Evolutionary conservation across 1,140 invertebrate genomes (phyloP).

Genomic region (Cherax quadricarinatus): DNA sequence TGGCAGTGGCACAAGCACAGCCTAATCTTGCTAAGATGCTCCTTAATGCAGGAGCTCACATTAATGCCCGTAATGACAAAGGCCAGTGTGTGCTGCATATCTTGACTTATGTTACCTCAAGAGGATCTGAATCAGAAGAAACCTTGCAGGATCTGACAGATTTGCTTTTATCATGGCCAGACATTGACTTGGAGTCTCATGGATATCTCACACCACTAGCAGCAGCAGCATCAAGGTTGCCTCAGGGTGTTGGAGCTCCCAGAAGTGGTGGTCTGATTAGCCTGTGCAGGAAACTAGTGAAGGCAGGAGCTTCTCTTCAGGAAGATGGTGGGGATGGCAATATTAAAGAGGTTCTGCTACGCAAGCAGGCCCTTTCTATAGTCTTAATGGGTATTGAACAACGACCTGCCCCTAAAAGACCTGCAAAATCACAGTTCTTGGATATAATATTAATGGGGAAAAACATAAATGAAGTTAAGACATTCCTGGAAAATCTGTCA

Average conservation of each 20-base stretch:
- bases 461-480: slow-evolving; percentile 1
- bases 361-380: slow-evolving; percentile 21
- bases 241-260: slow-evolving; percentile 2
- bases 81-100: slow-evolving; percentile 57
- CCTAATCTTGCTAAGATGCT: slow-evolving; percentile 28
- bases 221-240: slow-evolving; percentile 54
- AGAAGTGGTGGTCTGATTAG: slow-evolving; percentile 29
- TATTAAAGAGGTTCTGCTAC: slow-evolving; percentile 45
- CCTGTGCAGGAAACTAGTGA: slow-evolving; percentile 63
- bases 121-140: slow-evolving; percentile 11
- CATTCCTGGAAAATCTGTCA: slow-evolving; percentile 34
- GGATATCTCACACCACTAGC: slow-evolving; percentile 60
- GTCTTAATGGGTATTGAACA: slow-evolving; percentile 45
- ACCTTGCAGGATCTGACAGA: slow-evolving; percentile 22
- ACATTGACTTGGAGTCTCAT: slow-evolving; percentile 64
- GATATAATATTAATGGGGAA: slow-evolving; percentile 49
- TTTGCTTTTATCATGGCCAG: neutral
- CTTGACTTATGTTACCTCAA: slow-evolving; percentile 8
- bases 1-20: slow-evolving; percentile 47
- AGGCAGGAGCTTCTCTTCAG: slow-evolving; percentile 63
- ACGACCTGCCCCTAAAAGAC: slow-evolving; percentile 23
- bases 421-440: slow-evolving; percentile 45
- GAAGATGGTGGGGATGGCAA: slow-evolving; percentile 24
- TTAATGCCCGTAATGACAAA: slow-evolving; percentile 65
- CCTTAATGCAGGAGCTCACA: slow-evolving; percentile 47